Evolutionary conservation across 1,140 invertebrate species (phyloP).

Genomic region (Bombus pascuorum): DNA sequence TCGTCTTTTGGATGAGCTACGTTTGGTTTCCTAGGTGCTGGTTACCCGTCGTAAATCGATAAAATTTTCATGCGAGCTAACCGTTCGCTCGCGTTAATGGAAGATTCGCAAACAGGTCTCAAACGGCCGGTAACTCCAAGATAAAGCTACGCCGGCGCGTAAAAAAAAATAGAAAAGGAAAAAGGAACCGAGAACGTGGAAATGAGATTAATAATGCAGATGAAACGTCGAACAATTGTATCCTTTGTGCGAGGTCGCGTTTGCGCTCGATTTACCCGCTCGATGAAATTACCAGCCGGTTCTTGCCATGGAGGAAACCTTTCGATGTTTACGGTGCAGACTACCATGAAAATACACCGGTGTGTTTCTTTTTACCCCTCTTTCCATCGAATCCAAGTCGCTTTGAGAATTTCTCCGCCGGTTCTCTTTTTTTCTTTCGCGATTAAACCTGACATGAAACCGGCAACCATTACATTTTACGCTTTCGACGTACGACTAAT

Average conservation of each 20-base stretch:
- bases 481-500: not conserved
- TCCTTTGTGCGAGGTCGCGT: conserved; percentile 25
- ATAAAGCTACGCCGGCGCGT: not conserved
- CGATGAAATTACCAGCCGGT: conserved; percentile 21
- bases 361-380: not conserved
- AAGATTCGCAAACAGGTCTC: not conserved
- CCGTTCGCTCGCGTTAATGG: not conserved
- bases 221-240: conserved; percentile 39
- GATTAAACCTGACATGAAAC: not conserved
- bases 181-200: conserved; percentile 2
- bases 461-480: not conserved
- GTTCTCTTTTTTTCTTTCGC: not conserved
- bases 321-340: not conserved
- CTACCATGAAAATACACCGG: not conserved
- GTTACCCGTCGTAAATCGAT: not conserved
- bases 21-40: not conserved
- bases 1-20: not conserved
- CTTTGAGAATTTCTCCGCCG: not conserved
- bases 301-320: not conserved
- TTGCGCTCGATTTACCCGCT: conserved; percentile 20
- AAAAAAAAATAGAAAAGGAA: not conserved
- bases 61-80: conserved; percentile 19
- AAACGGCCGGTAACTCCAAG: not conserved
- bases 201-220: conserved; percentile 41
- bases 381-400: not conserved